Evolutionary conservation across 2,888 invertebrate species (phyloP).

Genomic region (Spisula subtruncata): DNA sequence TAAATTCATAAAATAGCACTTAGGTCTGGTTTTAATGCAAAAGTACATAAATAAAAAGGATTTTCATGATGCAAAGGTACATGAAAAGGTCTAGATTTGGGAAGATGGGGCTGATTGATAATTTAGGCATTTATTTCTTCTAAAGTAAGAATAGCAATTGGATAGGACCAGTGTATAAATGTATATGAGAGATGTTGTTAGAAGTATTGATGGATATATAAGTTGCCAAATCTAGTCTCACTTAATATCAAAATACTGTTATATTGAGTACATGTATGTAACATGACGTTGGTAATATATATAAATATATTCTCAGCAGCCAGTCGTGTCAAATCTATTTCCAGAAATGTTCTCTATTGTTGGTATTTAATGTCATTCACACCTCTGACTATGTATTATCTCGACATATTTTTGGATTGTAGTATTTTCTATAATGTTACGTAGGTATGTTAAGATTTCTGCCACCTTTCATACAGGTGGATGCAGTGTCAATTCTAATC

Average conservation of each 20-base stretch:
- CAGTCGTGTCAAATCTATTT: neutral
- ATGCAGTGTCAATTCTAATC: too few species aligned
- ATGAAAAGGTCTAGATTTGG: too few species aligned
- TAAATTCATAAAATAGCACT: too few species aligned
- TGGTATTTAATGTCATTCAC: neutral
- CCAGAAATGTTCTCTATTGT: neutral
- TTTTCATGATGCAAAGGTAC: too few species aligned
- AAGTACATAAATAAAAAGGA: too few species aligned
- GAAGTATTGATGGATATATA: neutral
- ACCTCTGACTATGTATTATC: neutral
- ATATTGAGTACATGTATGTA: neutral
- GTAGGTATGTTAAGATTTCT: neutral
- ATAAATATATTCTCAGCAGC: conserved; percentile 16
- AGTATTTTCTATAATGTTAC: neutral
- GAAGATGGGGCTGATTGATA: too few species aligned
- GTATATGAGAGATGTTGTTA: neutral
- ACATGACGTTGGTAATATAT: neutral
- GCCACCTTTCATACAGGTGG: too few species aligned
- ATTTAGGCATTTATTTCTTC: too few species aligned
- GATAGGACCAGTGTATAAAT: too few species aligned
- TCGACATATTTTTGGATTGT: neutral
- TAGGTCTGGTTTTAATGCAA: too few species aligned
- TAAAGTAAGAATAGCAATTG: too few species aligned
- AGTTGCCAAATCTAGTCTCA: conserved; percentile 27
- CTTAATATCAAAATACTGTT: conserved; percentile 1